phyloP scores from a whole-genome alignment of 2,113 vertebrate species.

The Vulpes ferrilata region DNA sequence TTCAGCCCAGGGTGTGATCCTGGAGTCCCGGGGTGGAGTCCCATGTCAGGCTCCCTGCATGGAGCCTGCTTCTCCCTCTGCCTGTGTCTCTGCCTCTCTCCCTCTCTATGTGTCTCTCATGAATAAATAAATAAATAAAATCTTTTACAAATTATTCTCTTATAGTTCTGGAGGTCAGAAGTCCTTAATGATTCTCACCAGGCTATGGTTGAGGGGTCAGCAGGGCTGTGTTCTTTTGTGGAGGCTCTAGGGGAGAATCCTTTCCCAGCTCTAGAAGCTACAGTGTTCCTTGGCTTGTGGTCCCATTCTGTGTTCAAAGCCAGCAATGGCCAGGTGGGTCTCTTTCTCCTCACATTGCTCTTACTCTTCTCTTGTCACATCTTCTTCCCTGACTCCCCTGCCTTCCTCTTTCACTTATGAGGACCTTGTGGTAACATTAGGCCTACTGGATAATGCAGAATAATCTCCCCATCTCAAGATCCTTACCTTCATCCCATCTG shows the following conservation, averaged over 20 bases:
- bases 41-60: no score
- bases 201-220: rapidly evolving
- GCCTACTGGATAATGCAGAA: neutral
- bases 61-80: no score
- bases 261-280: neutral
- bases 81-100: no score
- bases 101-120: no score
- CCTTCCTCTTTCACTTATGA: neutral
- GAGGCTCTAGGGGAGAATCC: neutral
- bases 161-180: neutral
- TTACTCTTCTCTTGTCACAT: neutral
- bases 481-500: neutral
- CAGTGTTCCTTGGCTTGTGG: neutral
- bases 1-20: no score
- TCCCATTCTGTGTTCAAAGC: neutral
- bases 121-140: no score
- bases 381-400: neutral
- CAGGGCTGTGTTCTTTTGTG: neutral
- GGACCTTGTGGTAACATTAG: neutral
- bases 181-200: neutral
- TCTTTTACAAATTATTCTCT: no score
- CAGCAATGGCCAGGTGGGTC: neutral
- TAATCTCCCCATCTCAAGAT: neutral
- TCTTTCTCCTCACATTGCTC: neutral
- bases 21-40: no score